Evolutionary conservation across 2,113 vertebrate genomes (phyloP).

Genomic region (Apistogramma diplotaenia): DNA sequence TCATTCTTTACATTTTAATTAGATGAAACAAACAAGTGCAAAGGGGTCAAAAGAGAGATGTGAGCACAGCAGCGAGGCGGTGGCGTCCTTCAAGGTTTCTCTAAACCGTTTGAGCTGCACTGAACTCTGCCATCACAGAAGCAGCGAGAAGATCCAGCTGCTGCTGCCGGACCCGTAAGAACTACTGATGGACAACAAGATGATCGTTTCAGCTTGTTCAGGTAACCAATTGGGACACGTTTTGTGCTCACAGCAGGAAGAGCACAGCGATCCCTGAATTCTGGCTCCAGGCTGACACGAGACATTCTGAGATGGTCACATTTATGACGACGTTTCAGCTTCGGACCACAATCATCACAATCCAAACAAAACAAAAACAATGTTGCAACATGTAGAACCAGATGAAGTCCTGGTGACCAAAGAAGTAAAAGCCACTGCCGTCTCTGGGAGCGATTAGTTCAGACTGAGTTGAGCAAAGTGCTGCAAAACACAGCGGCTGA

Average conservation of each 20-base stretch:
- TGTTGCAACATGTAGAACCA: too few relatives aligned
- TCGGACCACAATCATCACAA: background rate
- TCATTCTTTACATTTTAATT: background rate
- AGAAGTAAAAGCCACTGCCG: background rate
- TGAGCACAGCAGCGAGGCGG: background rate
- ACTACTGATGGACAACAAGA: background rate
- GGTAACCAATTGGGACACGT: background rate
- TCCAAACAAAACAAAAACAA: background rate
- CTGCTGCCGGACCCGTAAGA: background rate
- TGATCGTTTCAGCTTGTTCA: background rate
- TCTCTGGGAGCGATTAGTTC: background rate
- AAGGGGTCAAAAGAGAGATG: too few relatives aligned
- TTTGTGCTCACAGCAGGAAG: too few relatives aligned
- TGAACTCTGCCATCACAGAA: background rate
- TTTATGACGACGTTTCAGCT: background rate
- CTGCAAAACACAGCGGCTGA: too few relatives aligned
- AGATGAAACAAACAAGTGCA: background rate
- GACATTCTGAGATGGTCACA: background rate
- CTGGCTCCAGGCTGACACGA: background rate
- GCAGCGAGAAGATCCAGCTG: background rate
- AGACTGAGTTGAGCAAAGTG: background rate
- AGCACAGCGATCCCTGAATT: background rate
- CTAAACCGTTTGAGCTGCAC: background rate
- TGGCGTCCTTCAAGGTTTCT: too few relatives aligned
- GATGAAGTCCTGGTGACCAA: fast-evolving